Base-by-base conservation (phyloP, 2,113 vertebrate species). In the Pica pica region DNA sequence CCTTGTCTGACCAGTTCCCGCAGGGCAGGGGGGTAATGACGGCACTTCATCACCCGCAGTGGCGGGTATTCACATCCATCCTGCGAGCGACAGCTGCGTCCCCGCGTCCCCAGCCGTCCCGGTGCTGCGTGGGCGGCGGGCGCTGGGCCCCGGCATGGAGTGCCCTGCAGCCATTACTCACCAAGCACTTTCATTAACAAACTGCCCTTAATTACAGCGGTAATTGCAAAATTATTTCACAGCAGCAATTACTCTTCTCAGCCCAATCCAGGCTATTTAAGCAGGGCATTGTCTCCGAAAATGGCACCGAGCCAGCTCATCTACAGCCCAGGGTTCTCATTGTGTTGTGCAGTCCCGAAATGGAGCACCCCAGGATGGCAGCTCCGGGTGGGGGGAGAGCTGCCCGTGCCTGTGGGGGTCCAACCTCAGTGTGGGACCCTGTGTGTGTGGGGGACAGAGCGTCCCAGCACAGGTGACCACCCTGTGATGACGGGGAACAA, bases 141-240 rank as follows among this genome's bases (percentile, higher is more conserved):
- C 88, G 80, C 50, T 52, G 57, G 87, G 94, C 95, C 42, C 78
- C 94, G 87, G 97, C 96, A 97, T 37, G 83, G 56, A 94, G 97
- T 19, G 95, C 98, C 98, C 98, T 14, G 95, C 97, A 81, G 98
- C 94, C 98, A 98, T 97, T 53, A 82, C 91, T 98, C 98, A 98
- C 97, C 97, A 3, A 86, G 98, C 96, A 11, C 97, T 91, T 95
- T 96, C 98, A 98, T 98, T 98, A 98, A 98, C 98, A 98, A 98
- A 98, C 98, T 97, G 98, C 98, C 98, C 98, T 98, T 98, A 98
- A 98, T 98, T 98, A 98, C 98, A 97, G 97, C 61, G 7, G 69
- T 98, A 98, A 98, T 98, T 98, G 98, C 97, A 77, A 93, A 98
- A 98, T 98, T 97, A 98, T 98, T 98, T 97, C 98, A 96, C 93